These are phyloP conservation scores for Gadopsis bispinosus DNA, from an alignment of 2,797 vertebrate genomes.

Conservation along the genomic window DNA sequence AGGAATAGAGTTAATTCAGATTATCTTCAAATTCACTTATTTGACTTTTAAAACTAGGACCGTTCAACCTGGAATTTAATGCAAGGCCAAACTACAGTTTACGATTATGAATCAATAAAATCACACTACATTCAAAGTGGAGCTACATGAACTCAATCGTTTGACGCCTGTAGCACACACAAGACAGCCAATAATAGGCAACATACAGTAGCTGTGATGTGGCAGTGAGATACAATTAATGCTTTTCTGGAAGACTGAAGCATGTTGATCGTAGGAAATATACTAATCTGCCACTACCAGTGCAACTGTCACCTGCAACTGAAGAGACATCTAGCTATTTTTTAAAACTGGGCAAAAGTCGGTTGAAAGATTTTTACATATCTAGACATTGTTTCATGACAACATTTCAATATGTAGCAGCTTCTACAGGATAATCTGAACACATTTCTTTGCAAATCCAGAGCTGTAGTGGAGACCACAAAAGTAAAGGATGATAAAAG, in stretches of 20 bases:
- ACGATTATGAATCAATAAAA: conserved; percentile 12
- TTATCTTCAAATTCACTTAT: conserved; percentile 16
- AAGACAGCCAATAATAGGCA: background rate
- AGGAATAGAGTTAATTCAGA: conserved; percentile 10
- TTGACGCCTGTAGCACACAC: background rate
- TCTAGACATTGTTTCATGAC: background rate
- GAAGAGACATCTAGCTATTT: too few relatives aligned
- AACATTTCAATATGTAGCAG: background rate
- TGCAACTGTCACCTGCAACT: background rate
- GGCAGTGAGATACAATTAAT: background rate
- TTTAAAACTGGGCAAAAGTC: too few relatives aligned
- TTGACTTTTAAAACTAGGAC: conserved; percentile 15
- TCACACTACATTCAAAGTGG: background rate
- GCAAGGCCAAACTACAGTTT: background rate
- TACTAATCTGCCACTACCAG: background rate
- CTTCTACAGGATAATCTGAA: background rate
- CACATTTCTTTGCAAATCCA: background rate
- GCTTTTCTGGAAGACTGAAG: background rate
- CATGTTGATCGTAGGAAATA: background rate
- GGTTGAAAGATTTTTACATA: background rate
- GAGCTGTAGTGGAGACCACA: background rate
- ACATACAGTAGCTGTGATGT: background rate
- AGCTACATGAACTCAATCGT: background rate
- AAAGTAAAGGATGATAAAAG: background rate
- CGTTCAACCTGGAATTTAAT: conserved; percentile 9